Evolutionary conservation across 2,113 vertebrate species (phyloP).

Genomic region (Pandion haliaetus): DNA sequence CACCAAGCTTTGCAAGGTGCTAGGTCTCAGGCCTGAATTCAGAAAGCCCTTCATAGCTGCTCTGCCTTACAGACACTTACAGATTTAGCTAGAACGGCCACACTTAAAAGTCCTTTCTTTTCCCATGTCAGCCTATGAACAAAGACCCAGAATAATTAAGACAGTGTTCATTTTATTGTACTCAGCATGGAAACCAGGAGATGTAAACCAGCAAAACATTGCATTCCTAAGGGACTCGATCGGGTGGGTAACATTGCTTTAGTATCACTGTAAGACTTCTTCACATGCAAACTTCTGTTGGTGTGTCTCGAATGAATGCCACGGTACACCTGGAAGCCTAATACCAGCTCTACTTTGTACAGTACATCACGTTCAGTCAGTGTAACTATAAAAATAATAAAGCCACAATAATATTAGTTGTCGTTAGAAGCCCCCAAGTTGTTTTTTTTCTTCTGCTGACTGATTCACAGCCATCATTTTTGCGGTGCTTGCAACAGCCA

Average conservation of each 20-base stretch:
- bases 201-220: conserved; percentile 62
- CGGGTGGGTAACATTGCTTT: neutral
- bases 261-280: conserved; percentile 26
- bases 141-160: conserved; percentile 49
- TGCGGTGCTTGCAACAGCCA: neutral
- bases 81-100: neutral
- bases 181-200: conserved; percentile 46
- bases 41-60: neutral
- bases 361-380: neutral
- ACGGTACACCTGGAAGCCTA: conserved; percentile 21
- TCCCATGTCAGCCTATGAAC: conserved; percentile 6
- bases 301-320: conserved; percentile 10
- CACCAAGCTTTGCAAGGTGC: neutral
- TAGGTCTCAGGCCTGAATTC: neutral
- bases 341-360: conserved; percentile 27
- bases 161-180: conserved; percentile 58
- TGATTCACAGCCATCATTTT: neutral
- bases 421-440: neutral
- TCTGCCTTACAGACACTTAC: neutral
- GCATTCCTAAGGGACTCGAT: conserved; percentile 2
- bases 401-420: neutral
- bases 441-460: neutral
- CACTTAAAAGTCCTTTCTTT: neutral
- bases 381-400: conserved; percentile 14
- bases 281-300: conserved; percentile 45